Percentiles rank a stretch among this genome's conserved stretches.
Conservation (phyloP, 2,113 vertebrate genomes). For the Tachysurus vachellii region DNA sequence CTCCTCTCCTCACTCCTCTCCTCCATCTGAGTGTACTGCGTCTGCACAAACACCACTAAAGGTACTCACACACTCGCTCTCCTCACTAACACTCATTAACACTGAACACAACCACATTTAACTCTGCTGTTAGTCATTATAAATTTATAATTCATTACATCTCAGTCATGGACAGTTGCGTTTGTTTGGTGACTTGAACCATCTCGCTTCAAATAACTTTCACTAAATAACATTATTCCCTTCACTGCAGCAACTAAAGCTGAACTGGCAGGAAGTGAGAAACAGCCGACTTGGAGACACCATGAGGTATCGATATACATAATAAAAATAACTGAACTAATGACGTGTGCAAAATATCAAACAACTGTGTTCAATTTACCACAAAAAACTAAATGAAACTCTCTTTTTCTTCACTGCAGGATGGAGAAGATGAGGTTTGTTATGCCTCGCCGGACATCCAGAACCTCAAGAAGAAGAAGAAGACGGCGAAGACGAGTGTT, state of each 20-base stretch:
- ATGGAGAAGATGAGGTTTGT: background rate
- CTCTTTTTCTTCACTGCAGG: background rate
- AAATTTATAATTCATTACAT: background rate
- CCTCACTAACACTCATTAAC: background rate
- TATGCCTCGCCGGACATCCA: background rate
- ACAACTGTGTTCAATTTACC: no score
- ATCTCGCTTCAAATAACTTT: background rate
- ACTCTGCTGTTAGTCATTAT: no score
- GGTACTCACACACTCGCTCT: background rate
- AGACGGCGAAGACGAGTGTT: no score
- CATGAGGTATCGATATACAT: background rate
- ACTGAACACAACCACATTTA: no score
- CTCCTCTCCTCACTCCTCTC: conserved; percentile 35
- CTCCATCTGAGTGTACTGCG: conserved; percentile 20
- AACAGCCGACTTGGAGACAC: background rate
- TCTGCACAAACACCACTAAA: conserved; percentile 15
- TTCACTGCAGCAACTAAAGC: background rate
- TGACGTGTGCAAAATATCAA: no score
- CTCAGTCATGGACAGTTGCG: background rate
- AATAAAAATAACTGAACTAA: background rate
- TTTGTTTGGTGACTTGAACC: no score
- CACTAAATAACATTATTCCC: background rate
- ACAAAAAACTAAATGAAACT: background rate
- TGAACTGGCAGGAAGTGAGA: background rate
- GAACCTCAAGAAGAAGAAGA: background rate